These are phyloP conservation scores for Erpornis zantholeuca DNA, from an alignment of 2,113 vertebrate genomes.

Conservation along the genomic window DNA sequence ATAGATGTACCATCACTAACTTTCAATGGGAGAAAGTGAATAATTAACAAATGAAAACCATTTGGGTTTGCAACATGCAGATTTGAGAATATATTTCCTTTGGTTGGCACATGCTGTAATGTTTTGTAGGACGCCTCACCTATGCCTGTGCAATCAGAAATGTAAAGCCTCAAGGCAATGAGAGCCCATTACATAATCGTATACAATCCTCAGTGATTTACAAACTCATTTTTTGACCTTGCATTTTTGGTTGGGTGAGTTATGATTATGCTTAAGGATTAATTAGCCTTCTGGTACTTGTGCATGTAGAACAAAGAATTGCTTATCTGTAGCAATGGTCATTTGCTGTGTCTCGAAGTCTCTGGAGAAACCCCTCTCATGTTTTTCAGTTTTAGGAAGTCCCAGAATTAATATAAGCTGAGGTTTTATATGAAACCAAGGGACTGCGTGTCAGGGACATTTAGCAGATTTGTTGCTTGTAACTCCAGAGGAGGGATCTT, in stretches of 20 bases:
- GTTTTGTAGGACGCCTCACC: not conserved
- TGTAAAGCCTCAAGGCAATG: not conserved
- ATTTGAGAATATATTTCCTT: not conserved
- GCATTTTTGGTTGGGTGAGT: not conserved
- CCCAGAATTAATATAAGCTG: constrained; percentile 1
- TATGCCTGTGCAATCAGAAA: not conserved
- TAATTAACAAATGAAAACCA: not conserved
- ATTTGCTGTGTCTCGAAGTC: not conserved
- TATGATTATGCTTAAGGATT: constrained; percentile 19
- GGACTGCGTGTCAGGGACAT: not conserved
- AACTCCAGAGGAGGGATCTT: not conserved
- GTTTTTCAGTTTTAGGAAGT: not conserved
- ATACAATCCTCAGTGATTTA: not conserved
- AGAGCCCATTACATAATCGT: not conserved
- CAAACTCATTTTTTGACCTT: constrained; percentile 10
- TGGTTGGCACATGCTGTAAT: not conserved
- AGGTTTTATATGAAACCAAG: not conserved
- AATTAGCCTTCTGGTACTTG: constrained; percentile 26
- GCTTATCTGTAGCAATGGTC: constrained; percentile 2
- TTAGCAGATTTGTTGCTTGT: not conserved
- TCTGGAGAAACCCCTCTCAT: not conserved
- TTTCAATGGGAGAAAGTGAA: constrained; percentile 14
- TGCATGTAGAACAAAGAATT: not conserved
- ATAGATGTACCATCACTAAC: not conserved
- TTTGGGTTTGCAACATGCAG: not conserved